These are phyloP conservation scores for Rhinatrema bivittatum DNA, from an alignment of 2,797 vertebrate species.

Conservation along the genomic window DNA sequence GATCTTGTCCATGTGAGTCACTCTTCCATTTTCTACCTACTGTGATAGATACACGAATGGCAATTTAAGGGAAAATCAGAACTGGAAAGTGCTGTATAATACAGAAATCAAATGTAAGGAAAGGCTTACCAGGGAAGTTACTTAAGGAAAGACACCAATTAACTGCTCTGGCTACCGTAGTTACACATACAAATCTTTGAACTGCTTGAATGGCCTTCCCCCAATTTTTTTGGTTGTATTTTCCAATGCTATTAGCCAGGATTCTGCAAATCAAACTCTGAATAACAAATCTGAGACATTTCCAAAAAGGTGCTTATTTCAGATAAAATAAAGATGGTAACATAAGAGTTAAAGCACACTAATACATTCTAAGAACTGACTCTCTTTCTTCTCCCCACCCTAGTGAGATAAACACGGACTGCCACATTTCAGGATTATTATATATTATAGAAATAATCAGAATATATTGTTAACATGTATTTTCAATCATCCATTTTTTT, in stretches of 20 bases:
- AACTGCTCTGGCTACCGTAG: not conserved
- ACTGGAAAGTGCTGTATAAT: accelerated
- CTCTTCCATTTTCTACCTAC: no score
- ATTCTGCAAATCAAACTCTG: conserved; percentile 30
- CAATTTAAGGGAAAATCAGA: accelerated
- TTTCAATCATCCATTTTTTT: conserved; percentile 49
- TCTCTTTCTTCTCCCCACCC: conserved; percentile 31
- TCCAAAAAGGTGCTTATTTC: conserved; percentile 23
- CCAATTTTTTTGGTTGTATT: conserved; percentile 28
- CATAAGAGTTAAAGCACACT: conserved; percentile 25
- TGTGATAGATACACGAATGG: no score
- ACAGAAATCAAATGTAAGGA: not conserved
- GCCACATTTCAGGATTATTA: conserved; percentile 34
- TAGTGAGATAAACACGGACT: conserved; percentile 46
- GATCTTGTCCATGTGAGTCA: no score
- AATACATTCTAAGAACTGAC: conserved; percentile 29
- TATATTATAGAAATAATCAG: conserved; percentile 45
- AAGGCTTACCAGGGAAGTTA: not conserved
- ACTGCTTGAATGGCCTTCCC: no score
- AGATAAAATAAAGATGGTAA: conserved; percentile 20
- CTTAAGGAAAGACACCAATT: not conserved
- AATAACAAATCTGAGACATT: conserved; percentile 19
- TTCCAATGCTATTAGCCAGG: conserved; percentile 22
- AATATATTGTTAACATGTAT: conserved; percentile 48
- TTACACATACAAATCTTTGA: not conserved